Percentiles rank a stretch among this genome's conserved stretches.
phyloP scores from a whole-genome alignment of 2,888 invertebrate genomes.

The Nephrotoma flavescens region DNA sequence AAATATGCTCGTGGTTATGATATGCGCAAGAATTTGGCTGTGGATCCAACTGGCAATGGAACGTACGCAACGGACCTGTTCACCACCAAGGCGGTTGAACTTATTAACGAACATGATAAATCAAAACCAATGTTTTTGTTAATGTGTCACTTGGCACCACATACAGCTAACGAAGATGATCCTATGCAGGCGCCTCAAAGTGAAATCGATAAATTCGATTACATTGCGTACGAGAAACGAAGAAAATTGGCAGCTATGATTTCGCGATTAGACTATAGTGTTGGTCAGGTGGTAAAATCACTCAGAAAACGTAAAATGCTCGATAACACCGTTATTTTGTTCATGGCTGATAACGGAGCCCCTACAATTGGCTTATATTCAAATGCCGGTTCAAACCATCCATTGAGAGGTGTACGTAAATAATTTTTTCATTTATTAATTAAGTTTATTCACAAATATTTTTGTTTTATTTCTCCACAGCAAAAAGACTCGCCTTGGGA shows the following conservation, averaged over 20 bases:
- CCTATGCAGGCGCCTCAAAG: slow-evolving; percentile 56
- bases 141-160: slow-evolving; percentile 65
- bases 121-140: slow-evolving; percentile 59
- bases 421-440: background rate
- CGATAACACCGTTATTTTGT: slow-evolving; percentile 68
- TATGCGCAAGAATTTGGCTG: slow-evolving; percentile 35
- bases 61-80: slow-evolving; percentile 56
- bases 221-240: slow-evolving; percentile 50
- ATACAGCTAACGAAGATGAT: slow-evolving; percentile 54
- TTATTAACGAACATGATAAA: slow-evolving; percentile 43
- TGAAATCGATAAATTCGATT: slow-evolving; percentile 47
- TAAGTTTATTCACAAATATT: background rate
- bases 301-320: slow-evolving; percentile 52
- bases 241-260: slow-evolving; percentile 72
- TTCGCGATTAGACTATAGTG: slow-evolving; percentile 67
- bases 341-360: slow-evolving; percentile 80
- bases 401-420: slow-evolving; percentile 50
- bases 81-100: slow-evolving; percentile 44
- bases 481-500: slow-evolving; percentile 72
- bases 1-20: slow-evolving; percentile 32
- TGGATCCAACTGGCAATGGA: slow-evolving; percentile 38
- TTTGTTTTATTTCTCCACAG: slow-evolving; percentile 21
- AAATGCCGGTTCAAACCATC: slow-evolving; percentile 67
- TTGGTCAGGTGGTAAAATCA: slow-evolving; percentile 59
- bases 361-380: slow-evolving; percentile 53